Base-by-base conservation (phyloP, 2,797 vertebrate genomes). In the Dendrocincla tyrannina region DNA sequence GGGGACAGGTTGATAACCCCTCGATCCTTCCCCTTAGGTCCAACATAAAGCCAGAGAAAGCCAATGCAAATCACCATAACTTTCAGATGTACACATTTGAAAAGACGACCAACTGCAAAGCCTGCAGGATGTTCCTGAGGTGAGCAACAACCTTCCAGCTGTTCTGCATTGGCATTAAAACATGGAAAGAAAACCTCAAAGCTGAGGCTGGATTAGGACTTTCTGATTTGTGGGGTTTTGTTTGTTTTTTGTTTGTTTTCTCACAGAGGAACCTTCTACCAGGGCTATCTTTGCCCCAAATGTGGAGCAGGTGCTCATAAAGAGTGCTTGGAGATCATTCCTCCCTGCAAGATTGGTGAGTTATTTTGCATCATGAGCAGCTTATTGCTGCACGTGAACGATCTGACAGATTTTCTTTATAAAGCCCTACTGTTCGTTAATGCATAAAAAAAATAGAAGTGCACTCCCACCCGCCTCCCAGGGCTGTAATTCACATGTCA, bases 11-110 rank as follows among this genome's bases (percentile, higher is more conserved):
- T 62, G 56, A 7, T 88, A 44, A 93, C 79, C 39, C 25, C 75
- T 53, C 1, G 17, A 2, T 76, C 55, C 62, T 81, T 81, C 33
- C 67, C 55, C 62, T 74, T 60, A 99, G 99, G 98, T 99, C 99
- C 62, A 99, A 99, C 98, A 99, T 99, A 96, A 99, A 99, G 95
- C 99, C 99, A 0, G 99, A 99, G 95, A 98, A 99, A 96, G 99
- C 99, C 96, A 99, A 98, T 1, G 99, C 99, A 62, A 99, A 99
- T 92, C 99, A 99, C 97, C 99, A 99, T 96, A 99, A 98, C 97
- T 99, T 99, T 96, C 99, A 99, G 98, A 99, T 99, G 99, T 99
- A 99, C 98, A 99, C 99, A 0, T 99, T 99, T 39, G 99, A 99
- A 50, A 99, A 98, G 98, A 99, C 99, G 32, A 99, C 99, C 96